Conservation (phyloP, 2,888 invertebrate species). For the Papilio elwesi region DNA sequence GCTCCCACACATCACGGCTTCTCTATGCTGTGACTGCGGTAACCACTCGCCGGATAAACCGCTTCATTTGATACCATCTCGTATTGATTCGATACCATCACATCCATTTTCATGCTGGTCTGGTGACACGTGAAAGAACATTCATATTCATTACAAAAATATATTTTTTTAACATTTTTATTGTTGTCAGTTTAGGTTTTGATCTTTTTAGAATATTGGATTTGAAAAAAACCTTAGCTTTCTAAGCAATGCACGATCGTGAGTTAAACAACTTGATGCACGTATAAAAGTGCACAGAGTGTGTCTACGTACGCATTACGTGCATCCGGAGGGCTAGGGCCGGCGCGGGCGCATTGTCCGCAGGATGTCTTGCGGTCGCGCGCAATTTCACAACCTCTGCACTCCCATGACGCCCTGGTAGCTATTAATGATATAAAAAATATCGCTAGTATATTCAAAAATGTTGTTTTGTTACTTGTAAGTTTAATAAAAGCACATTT, state of each 20-base stretch:
- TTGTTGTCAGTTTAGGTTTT: background rate
- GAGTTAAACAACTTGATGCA: constrained; percentile 48
- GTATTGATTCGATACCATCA: constrained; percentile 35
- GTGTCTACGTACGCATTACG: constrained; percentile 73
- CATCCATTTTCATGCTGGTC: constrained; percentile 46
- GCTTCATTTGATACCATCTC: constrained; percentile 73
- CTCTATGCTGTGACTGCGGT: constrained; percentile 70
- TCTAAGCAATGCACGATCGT: constrained; percentile 33
- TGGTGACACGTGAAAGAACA: constrained; percentile 44
- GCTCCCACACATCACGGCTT: constrained; percentile 81
- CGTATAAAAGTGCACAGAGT: constrained; percentile 65
- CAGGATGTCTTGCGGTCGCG: constrained; percentile 83
- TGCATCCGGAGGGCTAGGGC: constrained; percentile 77
- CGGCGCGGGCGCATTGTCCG: constrained; percentile 71
- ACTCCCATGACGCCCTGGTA: constrained; percentile 68
- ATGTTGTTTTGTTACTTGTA: background rate
- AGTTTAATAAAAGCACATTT: background rate
- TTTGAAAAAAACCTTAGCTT: background rate
- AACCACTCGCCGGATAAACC: constrained; percentile 71
- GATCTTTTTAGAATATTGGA: background rate
- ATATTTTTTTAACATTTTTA: background rate
- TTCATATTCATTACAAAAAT: constrained; percentile 7
- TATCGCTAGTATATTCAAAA: background rate
- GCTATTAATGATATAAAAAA: constrained; percentile 46
- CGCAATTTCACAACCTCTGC: constrained; percentile 81